Evolutionary conservation across 2,888 invertebrate species (phyloP).

Genomic region (Drosophila anomalata): DNA sequence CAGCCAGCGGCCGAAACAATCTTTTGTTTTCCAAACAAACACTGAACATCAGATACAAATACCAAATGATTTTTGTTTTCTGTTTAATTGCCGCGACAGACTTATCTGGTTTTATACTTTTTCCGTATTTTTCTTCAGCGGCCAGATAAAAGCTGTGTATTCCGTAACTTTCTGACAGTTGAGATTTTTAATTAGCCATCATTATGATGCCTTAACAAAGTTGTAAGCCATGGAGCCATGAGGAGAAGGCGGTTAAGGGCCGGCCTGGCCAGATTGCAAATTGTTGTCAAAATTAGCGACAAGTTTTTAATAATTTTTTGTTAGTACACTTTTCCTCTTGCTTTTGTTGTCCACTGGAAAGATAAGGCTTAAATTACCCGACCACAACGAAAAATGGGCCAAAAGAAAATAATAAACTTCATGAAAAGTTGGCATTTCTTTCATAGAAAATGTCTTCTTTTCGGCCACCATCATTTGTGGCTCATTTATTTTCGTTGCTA

Average conservation of each 20-base stretch:
- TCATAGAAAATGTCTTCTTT: slow-evolving; percentile 42
- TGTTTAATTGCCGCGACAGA: slow-evolving; percentile 61
- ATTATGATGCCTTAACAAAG: slow-evolving; percentile 45
- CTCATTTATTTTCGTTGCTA: slow-evolving; percentile 75
- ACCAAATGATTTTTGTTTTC: slow-evolving; percentile 47
- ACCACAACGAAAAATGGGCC: slow-evolving; percentile 34
- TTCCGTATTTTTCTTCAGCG: slow-evolving; percentile 21
- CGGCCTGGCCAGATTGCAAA: slow-evolving; percentile 48
- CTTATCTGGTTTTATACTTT: slow-evolving; percentile 50
- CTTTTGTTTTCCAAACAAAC: slow-evolving; percentile 76
- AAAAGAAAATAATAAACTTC: slow-evolving; percentile 50
- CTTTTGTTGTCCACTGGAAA: slow-evolving; percentile 51
- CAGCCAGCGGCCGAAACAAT: slow-evolving; percentile 28
- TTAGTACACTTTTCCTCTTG: slow-evolving; percentile 16
- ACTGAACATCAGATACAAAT: slow-evolving; percentile 33
- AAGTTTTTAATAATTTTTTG: slow-evolving; percentile 51
- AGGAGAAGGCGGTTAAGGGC: neutral
- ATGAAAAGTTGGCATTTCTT: slow-evolving; percentile 38
- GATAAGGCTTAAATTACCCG: slow-evolving; percentile 63
- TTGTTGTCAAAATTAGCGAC: slow-evolving; percentile 74
- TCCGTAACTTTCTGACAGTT: slow-evolving; percentile 51
- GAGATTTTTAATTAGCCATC: slow-evolving; percentile 73
- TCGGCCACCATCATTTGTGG: slow-evolving; percentile 13
- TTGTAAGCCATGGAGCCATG: slow-evolving; percentile 4
- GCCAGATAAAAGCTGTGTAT: slow-evolving; percentile 51